Base-by-base conservation (phyloP, 1,140 invertebrate genomes). In the Marisa cornuarietis region DNA sequence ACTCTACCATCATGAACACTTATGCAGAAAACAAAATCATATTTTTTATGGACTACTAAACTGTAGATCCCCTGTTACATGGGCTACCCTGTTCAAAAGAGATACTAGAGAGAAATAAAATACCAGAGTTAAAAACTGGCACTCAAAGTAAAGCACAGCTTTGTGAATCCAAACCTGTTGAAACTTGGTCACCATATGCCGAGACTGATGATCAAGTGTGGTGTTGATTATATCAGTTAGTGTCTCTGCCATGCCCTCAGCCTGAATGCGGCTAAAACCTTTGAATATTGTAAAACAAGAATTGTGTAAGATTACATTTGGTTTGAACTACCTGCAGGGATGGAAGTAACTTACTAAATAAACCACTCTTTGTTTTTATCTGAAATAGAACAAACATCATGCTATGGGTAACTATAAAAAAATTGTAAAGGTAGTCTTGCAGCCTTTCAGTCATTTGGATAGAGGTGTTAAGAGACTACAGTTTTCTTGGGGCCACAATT, bases 151-250 rank as follows among this genome's bases (percentile, higher is more conserved):
- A 10, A 58, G 24, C 16, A 76, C 52, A 52, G 9, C 24, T 69
- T 49, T 65, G 51, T 72, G 61, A 71, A n/a, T 58, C 54, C 58
- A 73, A 80, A 88, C 88, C 86, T 88, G 87, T 65, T 90, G 86
- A 49, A 83, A 61, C 82, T 90, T 90, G 18, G 87, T 89, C 22
- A 90, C 87, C 83, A 90, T 85, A 31, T 85, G 85, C 71, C 86
- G 85, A 22, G 83, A 81, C 68, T 88, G 87, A 52, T 87, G 83
- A 52, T 90, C 88, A 22, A 88, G 73, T 18, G 84, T 84, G 22
- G 82, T 84, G 61, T 84, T 85, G 10, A 90, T 79, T 42, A 90
- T 85, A 61, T 90, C 87, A 24, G 85, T 78, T 26, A 88, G 80
- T 68, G 82, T 83, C 61, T 87, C 84, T n/a, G 85, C 86, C 49